Evolutionary conservation across 53 echinoderm and acorn worm genomes (phyloP).

Genomic region (Astropecten irregularis): DNA sequence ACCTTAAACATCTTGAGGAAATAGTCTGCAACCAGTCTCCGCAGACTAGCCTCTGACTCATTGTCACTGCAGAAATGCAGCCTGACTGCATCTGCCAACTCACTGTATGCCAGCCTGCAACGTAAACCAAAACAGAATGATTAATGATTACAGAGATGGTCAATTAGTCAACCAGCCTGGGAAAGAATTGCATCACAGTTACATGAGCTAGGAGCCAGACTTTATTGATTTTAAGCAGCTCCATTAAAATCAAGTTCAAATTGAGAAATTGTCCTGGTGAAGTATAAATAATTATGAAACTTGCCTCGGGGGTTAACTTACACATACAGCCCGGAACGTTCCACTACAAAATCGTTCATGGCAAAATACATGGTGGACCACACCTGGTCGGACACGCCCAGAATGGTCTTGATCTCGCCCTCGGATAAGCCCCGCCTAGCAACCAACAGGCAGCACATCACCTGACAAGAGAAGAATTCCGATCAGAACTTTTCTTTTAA

Average conservation of each 20-base stretch:
- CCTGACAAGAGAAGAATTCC: slow-evolving; percentile 28
- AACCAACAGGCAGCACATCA: slow-evolving; percentile 78
- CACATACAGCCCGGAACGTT: slow-evolving; percentile 79
- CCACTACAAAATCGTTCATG: slow-evolving; percentile 73
- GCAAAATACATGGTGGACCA: slow-evolving; percentile 83
- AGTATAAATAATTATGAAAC: no score
- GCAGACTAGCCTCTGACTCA: slow-evolving; percentile 28
- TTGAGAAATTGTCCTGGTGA: no score
- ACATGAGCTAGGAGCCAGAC: no score
- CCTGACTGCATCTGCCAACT: slow-evolving; percentile 57
- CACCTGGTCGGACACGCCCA: slow-evolving; percentile 66
- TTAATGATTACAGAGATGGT: no score
- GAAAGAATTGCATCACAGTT: no score
- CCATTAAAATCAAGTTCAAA: no score
- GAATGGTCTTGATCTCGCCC: slow-evolving; percentile 69
- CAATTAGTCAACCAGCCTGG: no score
- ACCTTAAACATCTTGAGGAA: slow-evolving; percentile 66
- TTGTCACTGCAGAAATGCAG: slow-evolving; percentile 57
- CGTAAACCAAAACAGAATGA: no score
- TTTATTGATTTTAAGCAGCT: no score
- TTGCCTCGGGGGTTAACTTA: no score
- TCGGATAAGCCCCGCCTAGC: slow-evolving; percentile 73
- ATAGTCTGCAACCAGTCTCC: slow-evolving; percentile 31
- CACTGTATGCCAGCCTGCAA: slow-evolving; percentile 15
- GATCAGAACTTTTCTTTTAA: no score